Conservation (phyloP, 2,888 invertebrate genomes). For the Syrphus vitripennis region DNA sequence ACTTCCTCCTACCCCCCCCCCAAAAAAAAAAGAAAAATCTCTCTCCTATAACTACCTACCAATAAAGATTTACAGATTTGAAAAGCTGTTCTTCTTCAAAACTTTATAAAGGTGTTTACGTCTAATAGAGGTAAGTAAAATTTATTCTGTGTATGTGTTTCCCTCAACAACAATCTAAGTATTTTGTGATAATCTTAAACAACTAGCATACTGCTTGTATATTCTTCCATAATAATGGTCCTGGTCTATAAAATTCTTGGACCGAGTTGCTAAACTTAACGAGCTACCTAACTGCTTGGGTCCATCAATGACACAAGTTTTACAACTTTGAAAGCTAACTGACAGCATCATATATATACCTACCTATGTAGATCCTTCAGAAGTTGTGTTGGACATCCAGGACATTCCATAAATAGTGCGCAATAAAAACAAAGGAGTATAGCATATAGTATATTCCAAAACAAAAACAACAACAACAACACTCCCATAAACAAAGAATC, state of each 20-base stretch:
- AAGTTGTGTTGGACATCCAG: slow-evolving; percentile 3
- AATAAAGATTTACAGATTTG: neutral
- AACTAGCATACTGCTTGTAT: neutral
- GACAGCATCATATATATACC: neutral
- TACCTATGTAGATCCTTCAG: slow-evolving; percentile 8
- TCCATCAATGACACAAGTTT: slow-evolving; percentile 51
- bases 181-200: slow-evolving; percentile 16
- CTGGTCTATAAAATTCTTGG: neutral
- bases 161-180: neutral
- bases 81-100: neutral
- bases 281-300: slow-evolving; percentile 49
- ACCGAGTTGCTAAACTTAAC: slow-evolving; percentile 38
- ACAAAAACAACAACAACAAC: slow-evolving; percentile 16
- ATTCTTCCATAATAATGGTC: neutral
- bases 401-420: slow-evolving; percentile 38
- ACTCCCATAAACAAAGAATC: slow-evolving; percentile 65
- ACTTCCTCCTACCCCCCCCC: too few relatives aligned
- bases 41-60: too few relatives aligned
- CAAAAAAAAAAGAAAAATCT: neutral
- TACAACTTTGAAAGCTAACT: slow-evolving; percentile 35
- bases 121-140: neutral
- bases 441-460: neutral
- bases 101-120: too few relatives aligned
- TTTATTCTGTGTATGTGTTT: neutral
- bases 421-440: slow-evolving; percentile 8